These are phyloP conservation scores for Gadus macrocephalus DNA, from an alignment of 2,113 vertebrate genomes.

Conservation along the genomic window DNA sequence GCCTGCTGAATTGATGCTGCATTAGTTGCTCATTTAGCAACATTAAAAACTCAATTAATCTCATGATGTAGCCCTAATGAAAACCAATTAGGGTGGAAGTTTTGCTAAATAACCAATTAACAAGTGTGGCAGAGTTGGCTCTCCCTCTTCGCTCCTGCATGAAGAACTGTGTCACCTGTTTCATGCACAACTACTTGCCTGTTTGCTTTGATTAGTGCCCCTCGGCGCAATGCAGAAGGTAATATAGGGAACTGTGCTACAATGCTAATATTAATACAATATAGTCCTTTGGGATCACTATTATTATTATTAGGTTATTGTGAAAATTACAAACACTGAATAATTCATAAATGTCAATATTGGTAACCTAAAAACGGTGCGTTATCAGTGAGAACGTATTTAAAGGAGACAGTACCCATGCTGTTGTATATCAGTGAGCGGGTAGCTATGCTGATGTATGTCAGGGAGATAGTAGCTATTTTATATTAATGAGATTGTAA, in stretches of 20 bases:
- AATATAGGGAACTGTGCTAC: slow-evolving; percentile 20
- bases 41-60: background rate
- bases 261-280: slow-evolving; percentile 22
- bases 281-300: background rate
- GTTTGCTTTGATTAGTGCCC: slow-evolving; percentile 18
- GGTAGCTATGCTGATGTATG: too few species aligned
- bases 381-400: too few species aligned
- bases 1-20: background rate
- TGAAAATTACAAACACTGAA: slow-evolving; percentile 7
- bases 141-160: background rate
- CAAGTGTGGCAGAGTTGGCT: background rate
- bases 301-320: slow-evolving; percentile 18
- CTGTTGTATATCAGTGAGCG: too few species aligned
- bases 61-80: background rate
- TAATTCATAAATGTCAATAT: too few species aligned
- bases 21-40: background rate
- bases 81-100: background rate
- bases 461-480: too few species aligned
- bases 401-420: too few species aligned
- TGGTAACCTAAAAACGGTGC: too few species aligned
- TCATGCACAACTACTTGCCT: background rate
- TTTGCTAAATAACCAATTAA: background rate
- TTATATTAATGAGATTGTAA: too few species aligned
- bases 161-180: background rate
- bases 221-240: background rate